Conservation (phyloP, 2,113 vertebrate genomes). For the Poecilia latipinna region DNA sequence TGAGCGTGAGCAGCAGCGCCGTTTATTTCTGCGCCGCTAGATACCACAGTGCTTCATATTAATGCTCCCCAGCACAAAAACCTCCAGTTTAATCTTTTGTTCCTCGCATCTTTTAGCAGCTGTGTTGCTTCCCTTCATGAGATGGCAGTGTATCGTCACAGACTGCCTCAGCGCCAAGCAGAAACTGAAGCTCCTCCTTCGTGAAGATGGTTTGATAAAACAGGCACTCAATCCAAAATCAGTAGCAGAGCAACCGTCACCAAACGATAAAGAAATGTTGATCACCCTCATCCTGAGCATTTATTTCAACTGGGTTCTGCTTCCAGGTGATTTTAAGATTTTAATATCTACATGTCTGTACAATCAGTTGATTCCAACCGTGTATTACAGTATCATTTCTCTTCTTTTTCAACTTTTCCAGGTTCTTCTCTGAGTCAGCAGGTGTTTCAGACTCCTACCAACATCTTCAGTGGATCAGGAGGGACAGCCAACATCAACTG, state of each 20-base stretch:
- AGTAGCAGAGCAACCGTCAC: background rate
- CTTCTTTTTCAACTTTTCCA: background rate
- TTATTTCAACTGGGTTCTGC: background rate
- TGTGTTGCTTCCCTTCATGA: background rate
- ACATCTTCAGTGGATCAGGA: constrained; percentile 4
- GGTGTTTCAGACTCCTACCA: constrained; percentile 36
- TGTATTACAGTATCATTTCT: background rate
- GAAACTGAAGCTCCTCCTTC: background rate
- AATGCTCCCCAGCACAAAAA: constrained; percentile 33
- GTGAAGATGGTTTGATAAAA: background rate
- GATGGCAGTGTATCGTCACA: background rate
- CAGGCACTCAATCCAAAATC: background rate
- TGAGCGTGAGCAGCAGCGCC: constrained; percentile 28
- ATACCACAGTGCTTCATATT: constrained; percentile 30
- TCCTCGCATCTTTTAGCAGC: background rate
- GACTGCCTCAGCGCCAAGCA: background rate
- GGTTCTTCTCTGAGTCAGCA: constrained; percentile 28
- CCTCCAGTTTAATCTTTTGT: background rate
- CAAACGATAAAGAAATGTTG: background rate
- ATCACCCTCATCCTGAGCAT: background rate
- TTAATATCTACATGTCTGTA: background rate
- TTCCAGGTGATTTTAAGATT: background rate
- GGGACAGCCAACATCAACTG: constrained; percentile 31
- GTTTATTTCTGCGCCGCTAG: constrained; percentile 57
- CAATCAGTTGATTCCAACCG: background rate